Percentiles rank a stretch among this genome's conserved stretches.
Evolutionary conservation across 2,888 invertebrate genomes (phyloP).

Genomic region (Oscheius sp.): DNA sequence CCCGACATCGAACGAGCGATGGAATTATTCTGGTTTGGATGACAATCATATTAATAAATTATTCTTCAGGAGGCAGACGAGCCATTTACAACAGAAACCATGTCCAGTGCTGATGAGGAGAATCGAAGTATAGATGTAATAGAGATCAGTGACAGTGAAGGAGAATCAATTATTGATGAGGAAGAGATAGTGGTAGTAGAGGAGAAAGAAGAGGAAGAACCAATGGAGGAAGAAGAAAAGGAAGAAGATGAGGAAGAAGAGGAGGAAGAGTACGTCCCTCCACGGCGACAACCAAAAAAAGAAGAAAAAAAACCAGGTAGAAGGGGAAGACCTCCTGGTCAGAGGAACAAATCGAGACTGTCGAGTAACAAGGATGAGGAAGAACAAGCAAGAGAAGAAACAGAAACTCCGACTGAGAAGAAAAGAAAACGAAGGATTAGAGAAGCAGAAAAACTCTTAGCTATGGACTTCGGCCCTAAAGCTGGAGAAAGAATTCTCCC

Average conservation of each 20-base stretch:
- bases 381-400: background rate
- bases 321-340: background rate
- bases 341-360: too few relatives aligned
- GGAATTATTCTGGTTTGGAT: background rate
- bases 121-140: too few relatives aligned
- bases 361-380: too few relatives aligned
- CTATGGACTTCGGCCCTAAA: conserved; percentile 4
- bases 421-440: background rate
- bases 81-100: background rate
- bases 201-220: background rate
- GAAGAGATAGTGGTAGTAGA: background rate
- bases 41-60: background rate
- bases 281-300: too few relatives aligned
- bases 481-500: background rate
- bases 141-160: too few relatives aligned
- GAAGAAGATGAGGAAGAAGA: background rate
- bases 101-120: background rate
- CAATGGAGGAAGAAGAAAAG: background rate
- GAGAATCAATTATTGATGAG: background rate
- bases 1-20: background rate
- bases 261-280: background rate
- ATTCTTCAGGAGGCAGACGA: background rate
- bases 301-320: background rate
- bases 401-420: background rate
- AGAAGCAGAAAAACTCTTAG: background rate